Conservation (phyloP, 2,888 invertebrate genomes). For the Cerastis rubricosa region DNA sequence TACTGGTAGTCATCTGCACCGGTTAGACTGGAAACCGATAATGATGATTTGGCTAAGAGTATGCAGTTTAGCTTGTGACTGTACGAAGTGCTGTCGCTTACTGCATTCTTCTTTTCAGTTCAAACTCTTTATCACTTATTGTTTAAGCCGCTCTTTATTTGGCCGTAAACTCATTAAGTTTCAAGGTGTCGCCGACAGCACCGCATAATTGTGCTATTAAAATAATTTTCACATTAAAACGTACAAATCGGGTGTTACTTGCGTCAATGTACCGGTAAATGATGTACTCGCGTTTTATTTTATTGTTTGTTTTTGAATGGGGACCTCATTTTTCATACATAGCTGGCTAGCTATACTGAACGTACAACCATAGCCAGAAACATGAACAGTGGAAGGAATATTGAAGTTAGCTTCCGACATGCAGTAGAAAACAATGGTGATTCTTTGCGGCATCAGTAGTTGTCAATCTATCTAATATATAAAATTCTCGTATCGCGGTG, state of each 20-base stretch:
- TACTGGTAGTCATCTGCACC: neutral
- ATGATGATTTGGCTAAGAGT: neutral
- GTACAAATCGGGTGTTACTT: conserved; percentile 51
- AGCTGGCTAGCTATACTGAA: conserved; percentile 1
- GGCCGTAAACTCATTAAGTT: conserved; percentile 63
- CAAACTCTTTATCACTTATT: conserved; percentile 62
- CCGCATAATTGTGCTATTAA: conserved; percentile 60
- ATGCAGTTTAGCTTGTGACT: neutral
- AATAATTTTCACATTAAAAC: conserved; percentile 65
- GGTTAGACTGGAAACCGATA: neutral
- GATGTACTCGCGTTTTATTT: conserved; percentile 46
- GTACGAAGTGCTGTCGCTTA: conserved; percentile 23
- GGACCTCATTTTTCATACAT: conserved; percentile 7
- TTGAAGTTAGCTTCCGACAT: neutral
- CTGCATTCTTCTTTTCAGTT: conserved; percentile 43
- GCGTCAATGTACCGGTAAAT: conserved; percentile 61
- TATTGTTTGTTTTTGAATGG: conserved; percentile 36
- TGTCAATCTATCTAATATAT: neutral
- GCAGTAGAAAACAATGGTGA: neutral
- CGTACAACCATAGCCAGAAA: neutral
- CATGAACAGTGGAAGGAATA: conserved; percentile 8
- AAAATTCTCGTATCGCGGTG: no score
- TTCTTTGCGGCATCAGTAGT: neutral
- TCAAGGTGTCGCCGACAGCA: conserved; percentile 57
- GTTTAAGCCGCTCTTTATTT: conserved; percentile 60